Evolutionary conservation across 2,888 invertebrate genomes (phyloP).

Genomic region (Callyntrura guangdongensis): DNA sequence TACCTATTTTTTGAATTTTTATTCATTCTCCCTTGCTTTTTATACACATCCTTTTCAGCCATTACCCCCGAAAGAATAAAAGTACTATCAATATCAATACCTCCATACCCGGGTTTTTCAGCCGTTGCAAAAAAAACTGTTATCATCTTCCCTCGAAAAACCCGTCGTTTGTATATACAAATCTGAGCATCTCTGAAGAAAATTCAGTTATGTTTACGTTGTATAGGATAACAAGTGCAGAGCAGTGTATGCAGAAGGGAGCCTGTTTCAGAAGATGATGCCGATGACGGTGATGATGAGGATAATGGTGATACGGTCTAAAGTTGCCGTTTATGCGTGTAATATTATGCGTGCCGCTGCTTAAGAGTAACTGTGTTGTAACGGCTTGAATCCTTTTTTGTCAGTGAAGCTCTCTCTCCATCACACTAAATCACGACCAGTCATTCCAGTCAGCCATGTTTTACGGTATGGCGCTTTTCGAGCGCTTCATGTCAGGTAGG

Average conservation of each 20-base stretch:
- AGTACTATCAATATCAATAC: constrained; percentile 15
- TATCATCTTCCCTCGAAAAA: not conserved
- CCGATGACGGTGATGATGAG: not conserved
- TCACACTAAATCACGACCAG: not conserved
- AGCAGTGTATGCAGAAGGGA: not conserved
- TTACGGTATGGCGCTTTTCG: constrained; percentile 36
- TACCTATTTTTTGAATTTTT: not conserved
- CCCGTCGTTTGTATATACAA: too few species aligned
- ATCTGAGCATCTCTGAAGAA: constrained; percentile 12
- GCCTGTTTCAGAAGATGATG: not conserved
- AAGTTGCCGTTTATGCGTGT: constrained; percentile 34
- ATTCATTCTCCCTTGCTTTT: constrained; percentile 30
- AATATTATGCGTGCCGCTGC: not conserved
- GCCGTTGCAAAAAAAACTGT: constrained; percentile 8
- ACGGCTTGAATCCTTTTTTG: too few species aligned
- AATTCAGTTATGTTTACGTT: not conserved
- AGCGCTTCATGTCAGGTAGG: constrained; percentile 62
- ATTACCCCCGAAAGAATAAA: not conserved
- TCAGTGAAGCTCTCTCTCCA: not conserved
- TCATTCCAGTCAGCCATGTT: not conserved
- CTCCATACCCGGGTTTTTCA: constrained; percentile 26
- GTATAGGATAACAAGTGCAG: not conserved
- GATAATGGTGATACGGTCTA: not conserved
- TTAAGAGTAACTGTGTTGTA: constrained; percentile 4
- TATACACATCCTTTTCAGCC: not conserved